These are phyloP conservation scores for Palaemon carinicauda DNA, from an alignment of 1,140 invertebrate species.

Conservation along the genomic window DNA sequence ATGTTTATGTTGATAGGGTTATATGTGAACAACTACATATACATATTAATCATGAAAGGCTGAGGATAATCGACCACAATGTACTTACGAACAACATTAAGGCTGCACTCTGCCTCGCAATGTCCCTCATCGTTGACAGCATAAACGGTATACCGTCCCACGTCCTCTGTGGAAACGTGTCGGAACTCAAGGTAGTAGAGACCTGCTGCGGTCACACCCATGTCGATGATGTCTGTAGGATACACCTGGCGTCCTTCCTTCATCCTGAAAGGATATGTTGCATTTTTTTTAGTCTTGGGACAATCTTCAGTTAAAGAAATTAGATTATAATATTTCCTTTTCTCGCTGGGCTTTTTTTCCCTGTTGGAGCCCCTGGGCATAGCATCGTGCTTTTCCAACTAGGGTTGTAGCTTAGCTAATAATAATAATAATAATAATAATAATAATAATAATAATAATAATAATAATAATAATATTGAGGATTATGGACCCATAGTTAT, in stretches of 20 bases:
- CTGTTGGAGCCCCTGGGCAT: no score
- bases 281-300: background rate
- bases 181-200: conserved; percentile 40
- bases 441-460: no score
- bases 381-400: no score
- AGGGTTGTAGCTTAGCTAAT: no score
- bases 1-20: no score
- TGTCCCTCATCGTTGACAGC: conserved; percentile 66
- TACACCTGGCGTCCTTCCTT: conserved; percentile 70
- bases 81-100: conserved; percentile 25
- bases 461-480: no score
- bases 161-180: conserved; percentile 69
- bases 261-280: conserved; percentile 65
- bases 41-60: no score
- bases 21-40: no score
- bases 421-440: no score
- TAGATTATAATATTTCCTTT: no score
- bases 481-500: no score
- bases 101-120: background rate
- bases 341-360: no score
- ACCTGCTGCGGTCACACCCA: conserved; percentile 12
- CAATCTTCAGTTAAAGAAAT: background rate
- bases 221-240: conserved; percentile 32
- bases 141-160: conserved; percentile 78
- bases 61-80: background rate